These are phyloP conservation scores for Coptodon rendalli DNA, from an alignment of 2,113 vertebrate species.

Conservation along the genomic window DNA sequence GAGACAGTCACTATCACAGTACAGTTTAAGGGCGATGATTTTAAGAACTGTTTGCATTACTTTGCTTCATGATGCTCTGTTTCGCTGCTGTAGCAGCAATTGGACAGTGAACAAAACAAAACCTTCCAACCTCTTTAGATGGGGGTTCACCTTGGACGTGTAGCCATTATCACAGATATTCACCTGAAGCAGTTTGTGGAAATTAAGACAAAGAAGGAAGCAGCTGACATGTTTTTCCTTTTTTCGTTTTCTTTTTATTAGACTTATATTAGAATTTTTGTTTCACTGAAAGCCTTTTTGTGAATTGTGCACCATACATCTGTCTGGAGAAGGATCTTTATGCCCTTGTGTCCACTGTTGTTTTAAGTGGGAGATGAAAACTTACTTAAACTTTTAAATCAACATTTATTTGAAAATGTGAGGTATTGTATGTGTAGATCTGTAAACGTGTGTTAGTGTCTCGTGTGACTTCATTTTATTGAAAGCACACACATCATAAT, in stretches of 20 bases:
- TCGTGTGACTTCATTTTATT: not conserved
- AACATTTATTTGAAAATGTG: not conserved
- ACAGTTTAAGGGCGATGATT: not conserved
- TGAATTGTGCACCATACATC: accelerated
- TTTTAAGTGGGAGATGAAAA: not conserved
- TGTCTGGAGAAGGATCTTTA: not conserved
- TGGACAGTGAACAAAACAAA: accelerated
- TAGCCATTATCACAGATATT: not conserved
- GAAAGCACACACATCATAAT: not conserved
- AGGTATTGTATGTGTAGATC: not conserved
- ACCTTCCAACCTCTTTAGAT: not conserved
- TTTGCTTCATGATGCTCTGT: not conserved
- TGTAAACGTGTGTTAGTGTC: not conserved
- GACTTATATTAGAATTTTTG: not conserved
- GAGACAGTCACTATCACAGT: not conserved
- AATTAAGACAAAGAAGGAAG: not conserved
- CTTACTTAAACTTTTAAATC: not conserved
- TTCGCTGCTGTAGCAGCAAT: not conserved
- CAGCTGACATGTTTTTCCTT: not conserved
- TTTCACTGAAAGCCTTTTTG: not conserved
- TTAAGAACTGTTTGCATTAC: not conserved
- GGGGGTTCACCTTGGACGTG: not conserved
- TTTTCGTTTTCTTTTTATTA: not conserved
- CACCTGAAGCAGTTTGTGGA: not conserved
- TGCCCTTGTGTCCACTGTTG: not conserved